Evolutionary conservation across 2,888 invertebrate genomes (phyloP).

Genomic region (Argyra leucocephala): DNA sequence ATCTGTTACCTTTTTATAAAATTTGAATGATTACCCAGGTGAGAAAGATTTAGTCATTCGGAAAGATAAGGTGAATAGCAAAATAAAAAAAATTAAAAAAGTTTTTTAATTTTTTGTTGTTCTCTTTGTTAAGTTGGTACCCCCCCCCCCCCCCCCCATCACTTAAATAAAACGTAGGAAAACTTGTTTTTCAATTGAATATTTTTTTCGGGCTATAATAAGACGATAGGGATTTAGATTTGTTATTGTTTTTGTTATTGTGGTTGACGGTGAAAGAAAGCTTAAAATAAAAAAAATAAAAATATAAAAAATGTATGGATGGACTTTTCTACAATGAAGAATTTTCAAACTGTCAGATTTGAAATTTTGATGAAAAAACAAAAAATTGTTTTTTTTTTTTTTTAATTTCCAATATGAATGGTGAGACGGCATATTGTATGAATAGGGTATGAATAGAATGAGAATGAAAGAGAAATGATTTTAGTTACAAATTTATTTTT

Average conservation of each 20-base stretch:
- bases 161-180: not conserved
- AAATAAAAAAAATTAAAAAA: not conserved
- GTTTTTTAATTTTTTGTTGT: not conserved
- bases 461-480: not conserved
- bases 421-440: no score
- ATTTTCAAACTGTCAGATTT: not conserved
- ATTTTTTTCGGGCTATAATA: no score
- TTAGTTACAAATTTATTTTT: not conserved
- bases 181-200: not conserved
- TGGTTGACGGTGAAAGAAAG: no score
- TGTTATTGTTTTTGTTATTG: no score
- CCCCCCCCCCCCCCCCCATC: no score
- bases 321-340: not conserved
- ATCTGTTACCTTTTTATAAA: not conserved
- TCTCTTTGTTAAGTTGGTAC: not conserved
- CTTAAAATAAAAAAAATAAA: no score
- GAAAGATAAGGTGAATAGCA: not conserved
- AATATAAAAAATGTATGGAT: no score
- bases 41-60: constrained; percentile 11
- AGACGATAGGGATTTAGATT: no score
- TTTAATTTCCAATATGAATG: no score
- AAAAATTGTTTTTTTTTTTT: no score
- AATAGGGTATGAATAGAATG: not conserved
- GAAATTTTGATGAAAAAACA: not conserved
- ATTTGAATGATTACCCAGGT: constrained; percentile 6